Conservation (phyloP, 2,888 invertebrate species). For the Athalia cordata region DNA sequence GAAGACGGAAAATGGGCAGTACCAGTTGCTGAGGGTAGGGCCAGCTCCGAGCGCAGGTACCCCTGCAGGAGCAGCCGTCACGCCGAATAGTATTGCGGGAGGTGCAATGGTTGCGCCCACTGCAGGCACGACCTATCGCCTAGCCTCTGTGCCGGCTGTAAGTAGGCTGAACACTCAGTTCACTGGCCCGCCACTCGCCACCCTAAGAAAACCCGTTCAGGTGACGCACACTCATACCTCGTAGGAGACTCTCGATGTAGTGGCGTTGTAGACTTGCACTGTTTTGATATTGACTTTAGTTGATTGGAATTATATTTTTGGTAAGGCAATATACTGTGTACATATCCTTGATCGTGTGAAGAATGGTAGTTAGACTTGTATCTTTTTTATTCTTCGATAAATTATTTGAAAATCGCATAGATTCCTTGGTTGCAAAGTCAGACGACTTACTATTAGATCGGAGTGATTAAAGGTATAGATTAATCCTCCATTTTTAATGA, state of each 20-base stretch:
- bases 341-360: constrained; percentile 1
- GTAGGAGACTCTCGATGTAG: constrained; percentile 71
- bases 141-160: constrained; percentile 92
- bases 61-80: constrained; percentile 72
- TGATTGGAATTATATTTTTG: constrained; percentile 39
- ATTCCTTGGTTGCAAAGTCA: no score
- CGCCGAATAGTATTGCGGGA: constrained; percentile 71
- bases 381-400: neutral
- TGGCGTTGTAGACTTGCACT: constrained; percentile 62
- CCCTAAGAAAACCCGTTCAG: constrained; percentile 76
- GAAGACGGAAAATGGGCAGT: constrained; percentile 98
- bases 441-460: no score
- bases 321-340: constrained; percentile 33
- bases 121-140: constrained; percentile 82
- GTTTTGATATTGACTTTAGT: constrained; percentile 49
- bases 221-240: constrained; percentile 71
- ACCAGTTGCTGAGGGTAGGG: constrained; percentile 92
- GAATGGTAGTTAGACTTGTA: constrained; percentile 7
- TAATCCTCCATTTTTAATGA: no score
- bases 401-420: neutral
- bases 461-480: no score
- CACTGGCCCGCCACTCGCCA: constrained; percentile 78
- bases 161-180: constrained; percentile 81
- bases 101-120: constrained; percentile 65
- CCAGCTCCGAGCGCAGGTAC: constrained; percentile 81